Percentiles rank a stretch among this genome's conserved stretches.
These are phyloP conservation scores for Ariopsis seemanni DNA, from an alignment of 2,113 vertebrate species.

Conservation along the genomic window DNA sequence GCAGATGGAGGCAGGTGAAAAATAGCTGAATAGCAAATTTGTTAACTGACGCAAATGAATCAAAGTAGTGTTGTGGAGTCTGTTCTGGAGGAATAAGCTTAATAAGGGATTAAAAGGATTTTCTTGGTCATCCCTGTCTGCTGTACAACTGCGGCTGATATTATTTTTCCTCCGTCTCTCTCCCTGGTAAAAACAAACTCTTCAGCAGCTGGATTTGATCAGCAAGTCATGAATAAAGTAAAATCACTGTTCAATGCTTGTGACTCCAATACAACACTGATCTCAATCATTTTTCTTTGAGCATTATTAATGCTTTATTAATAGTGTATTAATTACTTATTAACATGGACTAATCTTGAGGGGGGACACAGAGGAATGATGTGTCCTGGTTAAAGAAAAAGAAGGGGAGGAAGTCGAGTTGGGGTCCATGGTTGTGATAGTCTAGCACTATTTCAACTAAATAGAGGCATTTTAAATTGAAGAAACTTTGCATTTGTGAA, in stretches of 20 bases:
- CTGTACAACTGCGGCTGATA: neutral
- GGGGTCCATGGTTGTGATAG: neutral
- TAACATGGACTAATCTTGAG: neutral
- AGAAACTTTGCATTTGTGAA: neutral
- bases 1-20: slow-evolving; percentile 40
- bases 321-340: neutral
- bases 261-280: neutral
- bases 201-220: neutral
- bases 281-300: neutral
- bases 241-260: neutral
- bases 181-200: neutral
- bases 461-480: neutral
- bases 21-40: slow-evolving; percentile 60
- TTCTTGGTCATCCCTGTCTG: slow-evolving; percentile 22
- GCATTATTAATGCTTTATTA: neutral
- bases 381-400: neutral
- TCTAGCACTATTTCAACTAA: neutral
- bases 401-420: neutral
- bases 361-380: neutral
- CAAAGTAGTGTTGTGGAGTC: slow-evolving; percentile 53
- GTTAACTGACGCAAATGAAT: slow-evolving; percentile 64
- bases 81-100: slow-evolving; percentile 57
- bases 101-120: slow-evolving; percentile 66
- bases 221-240: neutral
- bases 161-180: slow-evolving; percentile 15